phyloP scores from a whole-genome alignment of 2,113 vertebrate species.

The Aplodontia rufa region DNA sequence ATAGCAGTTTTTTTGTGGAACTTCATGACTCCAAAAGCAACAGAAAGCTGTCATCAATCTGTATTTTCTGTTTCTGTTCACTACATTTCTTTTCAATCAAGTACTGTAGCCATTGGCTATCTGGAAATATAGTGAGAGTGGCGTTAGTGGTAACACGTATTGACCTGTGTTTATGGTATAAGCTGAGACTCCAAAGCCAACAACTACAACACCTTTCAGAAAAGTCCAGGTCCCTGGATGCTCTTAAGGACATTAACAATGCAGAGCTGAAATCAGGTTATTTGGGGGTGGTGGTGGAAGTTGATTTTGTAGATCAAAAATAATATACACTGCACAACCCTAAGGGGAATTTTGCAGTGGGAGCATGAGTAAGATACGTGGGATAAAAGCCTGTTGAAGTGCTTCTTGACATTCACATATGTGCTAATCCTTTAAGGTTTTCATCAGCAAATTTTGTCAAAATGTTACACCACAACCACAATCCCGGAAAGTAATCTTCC shows the following conservation, averaged over 20 bases:
- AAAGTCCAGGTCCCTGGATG: neutral
- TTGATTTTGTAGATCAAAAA: conserved; percentile 42
- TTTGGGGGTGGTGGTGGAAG: neutral
- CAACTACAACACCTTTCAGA: neutral
- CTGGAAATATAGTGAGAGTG: neutral
- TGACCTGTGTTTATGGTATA: conserved; percentile 12
- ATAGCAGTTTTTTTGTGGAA: neutral
- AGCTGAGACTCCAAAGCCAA: conserved; percentile 5
- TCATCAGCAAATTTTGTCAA: neutral
- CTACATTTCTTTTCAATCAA: neutral
- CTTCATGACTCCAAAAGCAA: neutral
- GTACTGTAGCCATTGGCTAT: neutral
- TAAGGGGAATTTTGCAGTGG: neutral
- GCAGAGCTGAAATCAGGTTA: conserved; percentile 27
- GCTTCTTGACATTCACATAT: neutral
- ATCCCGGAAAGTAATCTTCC: conserved; percentile 2
- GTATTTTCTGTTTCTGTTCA: neutral
- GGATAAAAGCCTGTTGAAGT: neutral
- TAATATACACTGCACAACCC: neutral
- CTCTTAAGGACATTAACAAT: neutral
- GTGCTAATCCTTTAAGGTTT: neutral
- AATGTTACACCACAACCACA: neutral
- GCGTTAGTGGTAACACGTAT: neutral
- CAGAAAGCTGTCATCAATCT: neutral
- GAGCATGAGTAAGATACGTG: neutral